Conservation (phyloP, 2,797 vertebrate species). For the Poecilia wingei region DNA sequence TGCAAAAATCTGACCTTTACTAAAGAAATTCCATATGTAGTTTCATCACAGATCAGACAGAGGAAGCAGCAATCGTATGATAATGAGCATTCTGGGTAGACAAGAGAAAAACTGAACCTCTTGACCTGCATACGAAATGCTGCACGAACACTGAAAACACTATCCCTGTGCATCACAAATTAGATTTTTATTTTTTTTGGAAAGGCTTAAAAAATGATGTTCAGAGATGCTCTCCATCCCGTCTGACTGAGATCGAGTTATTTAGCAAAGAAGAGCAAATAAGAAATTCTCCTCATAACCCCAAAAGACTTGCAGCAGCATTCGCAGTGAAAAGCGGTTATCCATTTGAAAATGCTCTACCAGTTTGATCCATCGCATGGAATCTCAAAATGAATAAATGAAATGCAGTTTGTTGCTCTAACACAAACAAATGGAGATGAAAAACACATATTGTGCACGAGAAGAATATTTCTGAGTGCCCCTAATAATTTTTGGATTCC, state of each 20-base stretch:
- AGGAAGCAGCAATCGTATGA: neutral
- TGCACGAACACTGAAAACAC: neutral
- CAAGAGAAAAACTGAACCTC: neutral
- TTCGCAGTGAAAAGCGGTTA: neutral
- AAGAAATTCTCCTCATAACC: neutral
- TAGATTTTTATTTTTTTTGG: neutral
- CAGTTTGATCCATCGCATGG: neutral
- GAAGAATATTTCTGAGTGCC: neutral
- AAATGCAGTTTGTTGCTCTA: neutral
- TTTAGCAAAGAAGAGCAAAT: neutral
- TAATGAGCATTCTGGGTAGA: neutral
- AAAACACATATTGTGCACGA: no score
- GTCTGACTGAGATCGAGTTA: neutral
- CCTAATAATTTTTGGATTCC: constrained; percentile 16
- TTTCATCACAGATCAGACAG: neutral
- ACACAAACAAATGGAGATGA: no score
- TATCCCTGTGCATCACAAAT: neutral
- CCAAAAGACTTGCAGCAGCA: neutral
- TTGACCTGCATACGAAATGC: neutral
- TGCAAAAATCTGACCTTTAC: neutral
- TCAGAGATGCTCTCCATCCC: neutral
- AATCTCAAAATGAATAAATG: neutral
- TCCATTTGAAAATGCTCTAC: neutral
- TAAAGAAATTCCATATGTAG: neutral
- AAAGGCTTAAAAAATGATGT: neutral